Conservation (phyloP, 2,888 invertebrate species). For the Epistrophe grossulariae region DNA sequence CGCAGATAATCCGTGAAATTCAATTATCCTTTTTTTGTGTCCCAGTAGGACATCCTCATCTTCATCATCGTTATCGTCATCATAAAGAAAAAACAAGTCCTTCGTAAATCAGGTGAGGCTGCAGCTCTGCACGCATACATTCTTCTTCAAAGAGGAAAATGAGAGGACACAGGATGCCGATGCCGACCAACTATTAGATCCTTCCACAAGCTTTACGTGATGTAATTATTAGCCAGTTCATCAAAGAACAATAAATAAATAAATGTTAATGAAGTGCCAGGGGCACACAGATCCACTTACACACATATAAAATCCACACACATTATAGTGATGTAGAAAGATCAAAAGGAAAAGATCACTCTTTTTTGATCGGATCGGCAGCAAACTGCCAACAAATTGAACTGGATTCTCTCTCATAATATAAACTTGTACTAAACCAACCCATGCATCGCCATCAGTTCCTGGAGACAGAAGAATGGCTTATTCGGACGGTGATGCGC, state of each 20-base stretch:
- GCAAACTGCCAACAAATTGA: conserved; percentile 60
- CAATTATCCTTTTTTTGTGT: conserved; percentile 71
- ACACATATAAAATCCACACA: background rate
- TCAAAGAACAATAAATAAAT: conserved; percentile 72
- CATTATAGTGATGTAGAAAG: conserved; percentile 2
- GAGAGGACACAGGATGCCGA: conserved; percentile 42
- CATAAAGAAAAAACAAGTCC: conserved; percentile 67
- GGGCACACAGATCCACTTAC: conserved; percentile 37
- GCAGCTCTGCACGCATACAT: conserved; percentile 6
- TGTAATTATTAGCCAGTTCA: conserved; percentile 73
- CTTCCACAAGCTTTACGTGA: conserved; percentile 34
- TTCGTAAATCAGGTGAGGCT: conserved; percentile 68
- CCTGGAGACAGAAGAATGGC: conserved; percentile 28
- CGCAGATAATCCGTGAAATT: conserved; percentile 71
- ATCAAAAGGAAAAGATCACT: conserved; percentile 61
- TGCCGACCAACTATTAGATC: conserved; percentile 15
- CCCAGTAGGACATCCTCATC: conserved; percentile 63
- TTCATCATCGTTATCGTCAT: conserved; percentile 55
- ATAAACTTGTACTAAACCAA: background rate
- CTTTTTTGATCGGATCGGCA: background rate
- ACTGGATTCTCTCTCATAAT: conserved; percentile 51
- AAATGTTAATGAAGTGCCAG: conserved; percentile 74
- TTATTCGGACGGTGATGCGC: conserved; percentile 53
- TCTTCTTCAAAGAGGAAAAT: background rate
- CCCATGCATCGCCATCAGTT: background rate